Evolutionary conservation across 2,888 invertebrate genomes (phyloP).

Genomic region (Hipparchia sbordonii): DNA sequence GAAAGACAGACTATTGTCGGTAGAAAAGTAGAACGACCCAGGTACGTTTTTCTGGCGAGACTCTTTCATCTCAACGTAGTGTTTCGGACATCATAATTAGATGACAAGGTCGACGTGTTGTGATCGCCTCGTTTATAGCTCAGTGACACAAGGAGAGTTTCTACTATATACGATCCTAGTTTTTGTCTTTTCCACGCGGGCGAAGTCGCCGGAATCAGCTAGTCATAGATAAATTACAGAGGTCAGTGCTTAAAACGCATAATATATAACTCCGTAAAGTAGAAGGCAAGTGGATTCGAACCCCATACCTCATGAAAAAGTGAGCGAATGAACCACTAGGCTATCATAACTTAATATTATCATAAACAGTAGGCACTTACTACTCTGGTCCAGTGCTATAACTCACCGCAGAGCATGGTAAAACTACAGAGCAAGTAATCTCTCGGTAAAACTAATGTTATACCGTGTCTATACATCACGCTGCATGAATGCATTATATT

Average conservation of each 20-base stretch:
- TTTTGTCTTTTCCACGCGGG: too few species aligned
- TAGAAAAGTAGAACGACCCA: too few species aligned
- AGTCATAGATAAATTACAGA: too few species aligned
- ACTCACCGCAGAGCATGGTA: slow-evolving; percentile 24
- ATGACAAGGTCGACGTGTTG: slow-evolving; percentile 45
- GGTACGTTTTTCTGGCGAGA: slow-evolving; percentile 35
- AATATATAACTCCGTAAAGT: too few species aligned
- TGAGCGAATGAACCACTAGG: too few species aligned
- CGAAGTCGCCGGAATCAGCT: too few species aligned
- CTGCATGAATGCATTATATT: slow-evolving; percentile 53
- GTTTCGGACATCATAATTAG: slow-evolving; percentile 47
- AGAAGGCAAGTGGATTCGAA: too few species aligned
- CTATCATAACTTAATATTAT: background rate
- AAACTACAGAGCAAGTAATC: slow-evolving; percentile 37
- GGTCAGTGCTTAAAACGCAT: too few species aligned
- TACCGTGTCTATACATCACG: slow-evolving; percentile 45
- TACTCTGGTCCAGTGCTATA: slow-evolving; percentile 12
- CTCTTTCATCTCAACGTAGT: slow-evolving; percentile 37
- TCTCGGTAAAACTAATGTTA: slow-evolving; percentile 16
- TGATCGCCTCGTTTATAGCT: slow-evolving; percentile 44
- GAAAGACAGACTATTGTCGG: too few species aligned
- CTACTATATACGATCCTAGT: too few species aligned
- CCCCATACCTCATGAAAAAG: too few species aligned
- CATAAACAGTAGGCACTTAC: background rate
- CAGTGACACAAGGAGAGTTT: too few species aligned